These are phyloP conservation scores for Agrilus planipennis DNA, from an alignment of 1,140 invertebrate genomes.

Conservation along the genomic window DNA sequence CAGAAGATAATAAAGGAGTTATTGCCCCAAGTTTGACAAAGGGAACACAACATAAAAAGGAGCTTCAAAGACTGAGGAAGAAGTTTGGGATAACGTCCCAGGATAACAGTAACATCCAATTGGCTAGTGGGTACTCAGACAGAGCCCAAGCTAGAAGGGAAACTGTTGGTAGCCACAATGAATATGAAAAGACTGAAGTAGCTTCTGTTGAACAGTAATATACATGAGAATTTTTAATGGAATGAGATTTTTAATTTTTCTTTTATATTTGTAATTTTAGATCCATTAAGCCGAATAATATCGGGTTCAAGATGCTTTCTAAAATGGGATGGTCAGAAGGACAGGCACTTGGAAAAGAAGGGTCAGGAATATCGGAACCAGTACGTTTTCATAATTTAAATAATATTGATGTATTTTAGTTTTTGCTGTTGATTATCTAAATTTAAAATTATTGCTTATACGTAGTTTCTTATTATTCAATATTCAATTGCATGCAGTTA, in stretches of 20 bases:
- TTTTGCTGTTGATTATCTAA: no score
- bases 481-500: neutral
- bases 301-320: constrained; percentile 76
- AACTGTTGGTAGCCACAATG: constrained; percentile 68
- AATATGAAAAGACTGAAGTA: constrained; percentile 67
- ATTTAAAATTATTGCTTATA: neutral
- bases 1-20: neutral
- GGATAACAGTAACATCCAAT: constrained; percentile 29
- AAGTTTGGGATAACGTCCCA: constrained; percentile 65
- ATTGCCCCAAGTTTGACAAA: constrained; percentile 13
- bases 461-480: neutral
- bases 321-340: constrained; percentile 93
- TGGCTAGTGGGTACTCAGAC: constrained; percentile 53
- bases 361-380: constrained; percentile 58
- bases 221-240: no score
- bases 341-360: constrained; percentile 65
- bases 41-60: constrained; percentile 48
- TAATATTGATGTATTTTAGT: neutral
- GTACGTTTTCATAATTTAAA: constrained; percentile 47
- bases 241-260: no score
- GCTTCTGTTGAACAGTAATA: constrained; percentile 69
- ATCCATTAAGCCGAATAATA: constrained; percentile 64
- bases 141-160: constrained; percentile 62
- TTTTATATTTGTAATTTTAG: constrained; percentile 44
- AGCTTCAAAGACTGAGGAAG: constrained; percentile 65